Conservation (phyloP, 2,113 vertebrate genomes). For the Embiotoca jacksoni region DNA sequence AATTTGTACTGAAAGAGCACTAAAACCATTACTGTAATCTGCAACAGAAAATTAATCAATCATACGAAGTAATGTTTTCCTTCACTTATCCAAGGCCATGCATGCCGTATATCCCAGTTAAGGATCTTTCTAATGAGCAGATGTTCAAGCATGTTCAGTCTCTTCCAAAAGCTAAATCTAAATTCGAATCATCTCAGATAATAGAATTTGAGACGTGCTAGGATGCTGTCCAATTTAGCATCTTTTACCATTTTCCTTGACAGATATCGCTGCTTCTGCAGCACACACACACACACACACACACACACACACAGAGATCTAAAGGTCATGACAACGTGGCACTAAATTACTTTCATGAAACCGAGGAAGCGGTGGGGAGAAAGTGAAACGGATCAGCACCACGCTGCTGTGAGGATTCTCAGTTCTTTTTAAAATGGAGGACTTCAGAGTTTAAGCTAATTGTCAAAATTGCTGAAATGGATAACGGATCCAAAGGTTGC, state of each 20-base stretch:
- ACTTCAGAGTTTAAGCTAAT: neutral
- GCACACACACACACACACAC: neutral
- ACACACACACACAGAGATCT: no score
- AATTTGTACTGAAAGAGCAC: no score
- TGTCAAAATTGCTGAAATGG: neutral
- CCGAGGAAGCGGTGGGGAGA: neutral
- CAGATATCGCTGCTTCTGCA: neutral
- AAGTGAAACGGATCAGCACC: neutral
- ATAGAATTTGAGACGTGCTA: neutral
- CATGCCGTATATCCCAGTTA: no score
- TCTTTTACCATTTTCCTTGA: slow-evolving; percentile 7
- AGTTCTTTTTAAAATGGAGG: neutral
- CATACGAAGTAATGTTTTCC: no score
- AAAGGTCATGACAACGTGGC: slow-evolving; percentile 4
- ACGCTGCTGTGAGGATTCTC: no score
- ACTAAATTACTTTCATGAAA: neutral
- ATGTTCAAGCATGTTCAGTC: no score
- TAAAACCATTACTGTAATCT: no score
- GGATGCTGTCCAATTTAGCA: neutral
- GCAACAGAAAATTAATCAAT: no score
- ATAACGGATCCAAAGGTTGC: neutral
- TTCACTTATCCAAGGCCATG: no score
- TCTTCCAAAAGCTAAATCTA: no score
- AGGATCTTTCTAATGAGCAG: no score
- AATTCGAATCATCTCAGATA: no score